Evolutionary conservation across 1,140 invertebrate genomes (phyloP), one percentile per base, ranked within the genome.

Genomic region (Epicauta chinensis): DNA sequence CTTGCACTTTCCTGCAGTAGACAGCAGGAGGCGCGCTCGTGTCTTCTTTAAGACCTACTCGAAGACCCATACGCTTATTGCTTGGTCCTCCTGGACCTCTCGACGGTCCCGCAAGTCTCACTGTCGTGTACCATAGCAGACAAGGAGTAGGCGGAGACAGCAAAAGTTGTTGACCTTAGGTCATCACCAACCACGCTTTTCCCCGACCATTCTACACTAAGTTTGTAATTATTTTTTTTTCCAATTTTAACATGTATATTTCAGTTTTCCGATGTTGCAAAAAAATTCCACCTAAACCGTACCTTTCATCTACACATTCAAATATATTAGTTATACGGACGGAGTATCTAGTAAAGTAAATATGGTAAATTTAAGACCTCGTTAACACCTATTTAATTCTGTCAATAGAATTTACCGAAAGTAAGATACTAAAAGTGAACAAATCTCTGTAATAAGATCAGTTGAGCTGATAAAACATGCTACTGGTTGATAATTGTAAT

Each of bases 81-180:
- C 53, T 52, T 45, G 53, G 15, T 49, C 46, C 36, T 49, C 13
- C 30, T 50, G 53, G 41, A 56, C 48, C 42, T 51, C 42, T 43
- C 49, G 49, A 47, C 46, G 16, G 37, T 49, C 37, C 37, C 53
- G 31, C 46, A 41, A 49, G 15, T 56, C 50, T 60, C 48, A 58
- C 64, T 62, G 58, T 61, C 46, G 62, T 64, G 53, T 46, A 56
- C 55, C 56, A 56, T 59, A 56, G 58, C 63, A 67, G 60, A 67
- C 63, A 61, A 49, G 50, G 57, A 68, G 66, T 68, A 60, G 67
- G 65, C 61, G 67, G 66, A 64, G 63, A 67, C 61, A 66, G 56
- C 56, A 62, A 65, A 61, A 66, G 67, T 69, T 69, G 66, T 69
- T 69, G 67, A 69, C 67, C 67, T 66, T 61, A 65, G 67, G 65